Conservation (phyloP, 2,797 vertebrate species). For the Acanthopagrus latus region DNA sequence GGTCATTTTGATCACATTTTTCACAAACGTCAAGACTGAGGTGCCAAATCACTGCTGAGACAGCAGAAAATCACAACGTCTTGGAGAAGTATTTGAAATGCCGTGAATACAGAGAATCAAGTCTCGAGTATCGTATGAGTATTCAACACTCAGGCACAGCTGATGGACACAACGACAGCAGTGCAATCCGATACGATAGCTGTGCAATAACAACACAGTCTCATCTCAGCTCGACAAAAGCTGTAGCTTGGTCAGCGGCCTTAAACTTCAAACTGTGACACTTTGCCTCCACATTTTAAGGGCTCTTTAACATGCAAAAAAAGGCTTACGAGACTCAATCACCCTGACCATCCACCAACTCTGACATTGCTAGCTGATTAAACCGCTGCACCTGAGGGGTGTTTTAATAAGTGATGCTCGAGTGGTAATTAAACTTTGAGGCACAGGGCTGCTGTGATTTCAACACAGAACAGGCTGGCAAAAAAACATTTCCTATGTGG, state of each 20-base stretch:
- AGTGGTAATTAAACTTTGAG: too few species aligned
- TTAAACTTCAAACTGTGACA: too few species aligned
- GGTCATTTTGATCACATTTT: constrained; percentile 32
- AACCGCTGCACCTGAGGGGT: too few species aligned
- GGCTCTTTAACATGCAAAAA: too few species aligned
- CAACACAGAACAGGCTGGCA: background rate
- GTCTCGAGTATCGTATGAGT: background rate
- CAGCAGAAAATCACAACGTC: background rate
- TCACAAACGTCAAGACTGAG: constrained; percentile 36
- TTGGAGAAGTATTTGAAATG: constrained; percentile 13
- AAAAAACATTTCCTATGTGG: background rate
- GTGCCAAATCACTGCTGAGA: constrained; percentile 70
- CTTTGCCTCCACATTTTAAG: too few species aligned
- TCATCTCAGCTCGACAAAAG: too few species aligned
- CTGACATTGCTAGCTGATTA: too few species aligned
- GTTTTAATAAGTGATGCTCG: too few species aligned
- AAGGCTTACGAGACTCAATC: too few species aligned
- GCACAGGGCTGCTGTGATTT: too few species aligned
- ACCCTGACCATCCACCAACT: too few species aligned
- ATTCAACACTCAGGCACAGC: background rate
- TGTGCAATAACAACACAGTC: background rate
- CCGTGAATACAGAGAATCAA: background rate
- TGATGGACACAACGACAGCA: background rate
- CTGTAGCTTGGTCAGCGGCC: too few species aligned
- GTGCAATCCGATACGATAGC: background rate